phyloP scores from a whole-genome alignment of 2,113 vertebrate genomes.

The Bucco capensis region DNA sequence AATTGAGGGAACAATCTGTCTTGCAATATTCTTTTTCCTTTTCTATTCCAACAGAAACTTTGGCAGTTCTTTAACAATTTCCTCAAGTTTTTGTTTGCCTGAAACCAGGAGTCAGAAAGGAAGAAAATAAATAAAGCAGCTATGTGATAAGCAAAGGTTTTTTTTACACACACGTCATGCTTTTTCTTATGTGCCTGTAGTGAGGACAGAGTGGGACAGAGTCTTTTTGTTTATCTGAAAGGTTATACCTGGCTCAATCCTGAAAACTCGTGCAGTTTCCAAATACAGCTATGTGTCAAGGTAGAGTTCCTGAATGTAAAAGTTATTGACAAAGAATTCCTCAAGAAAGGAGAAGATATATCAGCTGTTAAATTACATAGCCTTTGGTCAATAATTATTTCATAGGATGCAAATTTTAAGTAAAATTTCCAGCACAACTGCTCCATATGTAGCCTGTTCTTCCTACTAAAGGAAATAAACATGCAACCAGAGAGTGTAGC shows the following conservation, averaged over 20 bases:
- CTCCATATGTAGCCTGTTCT: background rate
- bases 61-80: background rate
- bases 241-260: background rate
- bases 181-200: background rate
- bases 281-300: background rate
- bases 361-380: slow-evolving; percentile 9
- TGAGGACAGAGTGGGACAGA: background rate
- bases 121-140: background rate
- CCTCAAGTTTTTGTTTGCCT: background rate
- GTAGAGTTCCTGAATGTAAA: background rate
- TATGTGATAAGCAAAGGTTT: background rate
- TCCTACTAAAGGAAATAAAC: slow-evolving; percentile 25
- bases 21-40: background rate
- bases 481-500: background rate
- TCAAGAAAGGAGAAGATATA: background rate
- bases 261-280: background rate
- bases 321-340: background rate
- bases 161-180: background rate
- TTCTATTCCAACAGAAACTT: background rate
- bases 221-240: background rate
- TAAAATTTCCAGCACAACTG: background rate
- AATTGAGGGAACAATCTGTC: background rate
- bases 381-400: slow-evolving; percentile 20
- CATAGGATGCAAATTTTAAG: slow-evolving; percentile 24
- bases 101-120: background rate